Percentiles rank a stretch among this genome's conserved stretches.
Conservation (phyloP, 2,888 invertebrate species). For the Tipula confusa region DNA sequence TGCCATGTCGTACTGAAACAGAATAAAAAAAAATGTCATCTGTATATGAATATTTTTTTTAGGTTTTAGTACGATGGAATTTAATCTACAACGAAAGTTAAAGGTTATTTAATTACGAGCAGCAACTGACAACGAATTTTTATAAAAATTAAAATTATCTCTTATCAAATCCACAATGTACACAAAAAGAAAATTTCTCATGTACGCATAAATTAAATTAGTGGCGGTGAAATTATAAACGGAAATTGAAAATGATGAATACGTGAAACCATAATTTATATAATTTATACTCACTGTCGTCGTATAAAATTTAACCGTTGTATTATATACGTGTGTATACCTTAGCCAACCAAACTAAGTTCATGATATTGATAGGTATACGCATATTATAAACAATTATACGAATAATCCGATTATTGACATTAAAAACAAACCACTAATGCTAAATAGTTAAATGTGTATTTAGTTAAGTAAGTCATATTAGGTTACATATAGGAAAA, state of each 20-base stretch:
- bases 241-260: not conserved
- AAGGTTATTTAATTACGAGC: not conserved
- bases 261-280: not conserved
- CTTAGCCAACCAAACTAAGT: too few relatives aligned
- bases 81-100: not conserved
- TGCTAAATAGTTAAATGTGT: too few relatives aligned
- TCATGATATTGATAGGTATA: too few relatives aligned
- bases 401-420: too few relatives aligned
- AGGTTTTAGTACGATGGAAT: not conserved
- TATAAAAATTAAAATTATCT: not conserved
- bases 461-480: too few relatives aligned
- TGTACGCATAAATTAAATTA: not conserved
- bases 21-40: not conserved
- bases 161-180: not conserved
- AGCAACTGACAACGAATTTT: not conserved
- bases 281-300: too few relatives aligned
- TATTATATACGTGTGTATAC: too few relatives aligned
- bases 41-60: not conserved
- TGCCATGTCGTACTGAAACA: not conserved
- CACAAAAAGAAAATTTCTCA: not conserved
- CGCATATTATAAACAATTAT: too few relatives aligned
- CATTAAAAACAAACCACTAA: too few relatives aligned
- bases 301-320: too few relatives aligned
- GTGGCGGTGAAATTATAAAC: not conserved
- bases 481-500: too few relatives aligned